Percentiles rank a stretch among this genome's conserved stretches.
Conservation (phyloP, 2,888 invertebrate species). For the Drosophila meridiana region DNA sequence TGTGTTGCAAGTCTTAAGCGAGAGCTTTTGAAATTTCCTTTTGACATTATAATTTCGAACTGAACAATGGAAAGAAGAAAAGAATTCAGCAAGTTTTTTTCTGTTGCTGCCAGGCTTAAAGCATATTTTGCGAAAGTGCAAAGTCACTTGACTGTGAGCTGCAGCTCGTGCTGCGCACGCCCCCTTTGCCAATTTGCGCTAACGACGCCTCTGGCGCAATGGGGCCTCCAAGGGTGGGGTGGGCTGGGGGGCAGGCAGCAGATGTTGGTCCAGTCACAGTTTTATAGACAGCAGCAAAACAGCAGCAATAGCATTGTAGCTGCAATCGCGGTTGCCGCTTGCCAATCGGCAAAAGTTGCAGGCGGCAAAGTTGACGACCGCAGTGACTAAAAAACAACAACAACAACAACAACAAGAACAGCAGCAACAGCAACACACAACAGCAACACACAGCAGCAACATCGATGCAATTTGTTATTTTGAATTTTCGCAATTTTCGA, state of each 20-base stretch:
- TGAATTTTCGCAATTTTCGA: constrained; percentile 75
- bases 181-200: constrained; percentile 57
- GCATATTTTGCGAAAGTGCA: constrained; percentile 25
- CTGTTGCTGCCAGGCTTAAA: constrained; percentile 2
- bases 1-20: neutral
- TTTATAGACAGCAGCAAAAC: constrained; percentile 50
- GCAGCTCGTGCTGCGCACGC: constrained; percentile 26
- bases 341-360: constrained; percentile 76
- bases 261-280: constrained; percentile 48
- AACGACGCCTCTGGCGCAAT: constrained; percentile 71
- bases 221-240: constrained; percentile 4
- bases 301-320: constrained; percentile 12
- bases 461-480: constrained; percentile 77
- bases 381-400: constrained; percentile 56
- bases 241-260: constrained; percentile 4
- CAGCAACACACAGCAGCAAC: constrained; percentile 30
- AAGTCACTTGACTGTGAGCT: constrained; percentile 44
- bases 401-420: constrained; percentile 28
- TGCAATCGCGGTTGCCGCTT: constrained; percentile 74
- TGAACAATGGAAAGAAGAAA: constrained; percentile 6
- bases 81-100: constrained; percentile 27
- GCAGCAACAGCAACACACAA: constrained; percentile 13
- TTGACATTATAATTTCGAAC: constrained; percentile 22
- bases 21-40: constrained; percentile 1
- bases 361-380: constrained; percentile 70